A percentile compares a stretch with the other conserved stretches of the same genome.
Evolutionary conservation across 2,113 vertebrate genomes (phyloP).

Genomic region (Muntiacus reevesi): DNA sequence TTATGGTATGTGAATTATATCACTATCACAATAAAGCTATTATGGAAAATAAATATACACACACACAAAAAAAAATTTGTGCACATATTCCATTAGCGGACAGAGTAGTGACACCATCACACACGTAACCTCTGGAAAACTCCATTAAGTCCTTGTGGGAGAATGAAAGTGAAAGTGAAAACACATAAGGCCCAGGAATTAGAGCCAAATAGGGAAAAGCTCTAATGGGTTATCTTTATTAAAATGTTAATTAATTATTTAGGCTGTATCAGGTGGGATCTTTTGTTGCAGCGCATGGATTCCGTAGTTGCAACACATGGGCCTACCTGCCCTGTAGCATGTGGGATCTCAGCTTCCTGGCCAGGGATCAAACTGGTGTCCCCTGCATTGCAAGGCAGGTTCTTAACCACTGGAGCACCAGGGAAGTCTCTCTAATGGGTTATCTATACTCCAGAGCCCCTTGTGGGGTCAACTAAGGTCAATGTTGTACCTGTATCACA

Average conservation of each 20-base stretch:
- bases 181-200: neutral
- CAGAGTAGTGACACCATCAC: neutral
- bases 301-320: neutral
- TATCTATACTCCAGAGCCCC: neutral
- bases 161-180: neutral
- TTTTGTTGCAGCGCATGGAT: neutral
- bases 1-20: neutral
- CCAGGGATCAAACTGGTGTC: neutral
- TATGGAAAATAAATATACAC: neutral
- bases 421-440: neutral
- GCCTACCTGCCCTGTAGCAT: neutral
- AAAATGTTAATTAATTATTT: neutral
- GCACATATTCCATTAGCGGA: neutral
- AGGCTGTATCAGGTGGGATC: neutral
- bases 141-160: neutral
- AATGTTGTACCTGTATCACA: neutral
- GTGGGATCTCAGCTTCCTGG: neutral
- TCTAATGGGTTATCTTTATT: neutral
- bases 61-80: neutral
- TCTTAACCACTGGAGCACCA: neutral
- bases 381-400: neutral
- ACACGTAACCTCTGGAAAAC: neutral
- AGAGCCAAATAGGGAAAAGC: neutral
- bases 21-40: neutral
- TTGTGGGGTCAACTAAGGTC: neutral